A percentile compares a stretch with the other conserved stretches of the same genome.
These are phyloP conservation scores for Listrodromus nycthemerus DNA, from an alignment of 2,888 invertebrate species.

Conservation along the genomic window DNA sequence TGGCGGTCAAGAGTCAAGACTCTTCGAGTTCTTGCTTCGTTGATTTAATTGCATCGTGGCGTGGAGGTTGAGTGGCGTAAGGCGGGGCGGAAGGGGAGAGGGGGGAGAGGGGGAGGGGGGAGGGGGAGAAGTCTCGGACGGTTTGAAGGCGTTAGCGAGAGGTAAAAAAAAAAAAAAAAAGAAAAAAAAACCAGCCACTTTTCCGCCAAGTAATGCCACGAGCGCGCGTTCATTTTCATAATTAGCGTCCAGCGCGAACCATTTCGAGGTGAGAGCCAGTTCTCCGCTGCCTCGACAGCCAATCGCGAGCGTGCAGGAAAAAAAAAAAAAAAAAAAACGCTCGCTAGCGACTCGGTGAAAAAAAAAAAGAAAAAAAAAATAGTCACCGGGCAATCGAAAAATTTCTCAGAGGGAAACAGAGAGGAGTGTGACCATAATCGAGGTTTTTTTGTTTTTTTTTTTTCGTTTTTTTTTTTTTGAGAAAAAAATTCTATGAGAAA, in stretches of 20 bases:
- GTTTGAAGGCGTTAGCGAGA: too few species aligned
- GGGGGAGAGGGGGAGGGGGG: neutral
- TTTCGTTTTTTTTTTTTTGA: neutral
- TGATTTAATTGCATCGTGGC: slow-evolving; percentile 60
- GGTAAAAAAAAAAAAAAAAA: too few species aligned
- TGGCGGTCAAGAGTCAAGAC: slow-evolving; percentile 72
- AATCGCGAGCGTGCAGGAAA: too few species aligned
- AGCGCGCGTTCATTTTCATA: slow-evolving; percentile 60
- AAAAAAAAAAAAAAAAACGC: too few species aligned
- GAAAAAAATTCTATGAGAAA: neutral
- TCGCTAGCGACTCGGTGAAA: neutral
- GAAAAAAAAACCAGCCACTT: slow-evolving; percentile 53
- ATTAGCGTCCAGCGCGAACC: slow-evolving; percentile 53
- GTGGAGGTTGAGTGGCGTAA: too few species aligned
- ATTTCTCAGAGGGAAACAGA: neutral
- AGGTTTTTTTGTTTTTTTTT: neutral
- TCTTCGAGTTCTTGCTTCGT: slow-evolving; percentile 62
- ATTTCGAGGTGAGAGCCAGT: slow-evolving; percentile 36
- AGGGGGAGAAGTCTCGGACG: slow-evolving; percentile 1
- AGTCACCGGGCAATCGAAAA: neutral
- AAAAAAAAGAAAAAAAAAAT: too few species aligned
- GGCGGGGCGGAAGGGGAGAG: neutral
- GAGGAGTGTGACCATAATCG: neutral
- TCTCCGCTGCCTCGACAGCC: too few species aligned
- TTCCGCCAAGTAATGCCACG: slow-evolving; percentile 46